Evolutionary conservation across 2,888 invertebrate species (phyloP).

Genomic region (Cheilosia soror): DNA sequence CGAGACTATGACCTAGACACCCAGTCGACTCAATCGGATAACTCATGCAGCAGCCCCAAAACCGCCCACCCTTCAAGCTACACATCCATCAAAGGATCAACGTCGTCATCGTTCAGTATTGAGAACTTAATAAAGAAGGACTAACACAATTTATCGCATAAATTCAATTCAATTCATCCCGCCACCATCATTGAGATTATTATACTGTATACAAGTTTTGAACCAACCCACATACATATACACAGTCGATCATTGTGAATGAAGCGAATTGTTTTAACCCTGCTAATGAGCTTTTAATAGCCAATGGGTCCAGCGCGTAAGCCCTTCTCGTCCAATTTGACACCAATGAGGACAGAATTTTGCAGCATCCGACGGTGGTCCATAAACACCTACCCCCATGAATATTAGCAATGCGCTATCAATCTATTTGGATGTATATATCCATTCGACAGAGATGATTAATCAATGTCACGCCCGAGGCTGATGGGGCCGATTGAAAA

Average conservation of each 20-base stretch:
- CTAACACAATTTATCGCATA: slow-evolving; percentile 75
- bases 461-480: slow-evolving; percentile 70
- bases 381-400: slow-evolving; percentile 6
- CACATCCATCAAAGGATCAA: slow-evolving; percentile 69
- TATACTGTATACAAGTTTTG: too few species aligned
- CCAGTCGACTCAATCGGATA: slow-evolving; percentile 72
- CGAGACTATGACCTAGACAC: slow-evolving; percentile 70
- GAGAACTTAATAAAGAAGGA: slow-evolving; percentile 83
- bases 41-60: slow-evolving; percentile 70
- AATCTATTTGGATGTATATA: slow-evolving; percentile 58
- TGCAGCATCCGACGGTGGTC: background rate
- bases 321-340: slow-evolving; percentile 59
- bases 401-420: slow-evolving; percentile 40
- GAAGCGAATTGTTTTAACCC: slow-evolving; percentile 69
- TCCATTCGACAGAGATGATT: slow-evolving; percentile 68
- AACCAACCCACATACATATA: slow-evolving; percentile 12
- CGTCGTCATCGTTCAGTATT: slow-evolving; percentile 80
- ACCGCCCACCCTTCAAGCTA: slow-evolving; percentile 56
- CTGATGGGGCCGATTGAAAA: slow-evolving; percentile 69
- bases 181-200: background rate
- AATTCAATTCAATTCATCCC: slow-evolving; percentile 61
- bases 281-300: slow-evolving; percentile 76
- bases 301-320: slow-evolving; percentile 56
- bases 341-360: slow-evolving; percentile 45
- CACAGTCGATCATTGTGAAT: slow-evolving; percentile 47